Base-by-base conservation (phyloP, 2,888 invertebrate genomes). In the Drosophila algonquin region DNA sequence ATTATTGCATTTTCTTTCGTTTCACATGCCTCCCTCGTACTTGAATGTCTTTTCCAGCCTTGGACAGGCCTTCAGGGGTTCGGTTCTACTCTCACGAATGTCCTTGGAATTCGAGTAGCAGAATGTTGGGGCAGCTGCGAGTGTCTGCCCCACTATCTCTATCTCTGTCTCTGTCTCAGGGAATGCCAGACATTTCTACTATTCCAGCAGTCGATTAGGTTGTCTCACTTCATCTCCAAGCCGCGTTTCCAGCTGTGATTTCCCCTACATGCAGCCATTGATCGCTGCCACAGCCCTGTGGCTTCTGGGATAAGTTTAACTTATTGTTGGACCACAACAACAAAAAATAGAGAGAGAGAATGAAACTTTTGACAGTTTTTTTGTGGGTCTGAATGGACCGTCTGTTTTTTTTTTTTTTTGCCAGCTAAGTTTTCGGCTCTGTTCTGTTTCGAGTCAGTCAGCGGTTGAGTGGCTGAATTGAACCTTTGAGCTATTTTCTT, bases 341-440 rank as follows among this genome's bases (percentile, higher is more conserved):
- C 50, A 54, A 45, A 46, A 9, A 50, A 46, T 3, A 9, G 30
- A 16, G 21, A 27, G 44, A 44, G 48, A 51, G 40, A 40, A 67
- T 50, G 27, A 67, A 67, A 67, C 80, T 82, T 88, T 73, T 71
- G 83, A 88, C 78, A 84, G 82, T 80, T 80, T 57, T 64, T 47
- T 47, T 53, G 30, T n/a, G 24, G 35, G 51, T 12, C 35, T 54
- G 55, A 63, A 53, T 60, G 59, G 45, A 54, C 35, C 47, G 12
- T 27, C 21, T 35, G 50, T 45, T 68, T 65, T 35, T 53, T 45
- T 68, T 65, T 75, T 78, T 24, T 24, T 24, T 24, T 56, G 80
- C 65, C 58, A 59, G 59, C 60, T 46, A 73, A 84, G 71, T 82
- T 87, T 77, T 64, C 9, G 44, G 48, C 32, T 55, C 55, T 57